phyloP scores from a whole-genome alignment of 2,797 vertebrate genomes.

The Scolopax bukidnonensis region DNA sequence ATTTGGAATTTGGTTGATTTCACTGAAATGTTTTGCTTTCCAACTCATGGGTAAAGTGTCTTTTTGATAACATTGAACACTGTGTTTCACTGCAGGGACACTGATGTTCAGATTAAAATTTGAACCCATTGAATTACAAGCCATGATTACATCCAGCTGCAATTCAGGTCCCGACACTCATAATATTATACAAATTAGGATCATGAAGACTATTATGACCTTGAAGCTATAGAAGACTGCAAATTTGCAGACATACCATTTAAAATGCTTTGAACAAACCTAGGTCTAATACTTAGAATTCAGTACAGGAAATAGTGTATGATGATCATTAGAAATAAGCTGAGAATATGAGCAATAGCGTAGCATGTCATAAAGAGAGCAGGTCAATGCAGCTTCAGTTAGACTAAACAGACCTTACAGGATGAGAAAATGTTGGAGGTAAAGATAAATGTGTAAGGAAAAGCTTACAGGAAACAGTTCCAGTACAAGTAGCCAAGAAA shows the following conservation, averaged over 20 bases:
- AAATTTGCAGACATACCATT: conserved; percentile 33
- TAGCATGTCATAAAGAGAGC: background rate
- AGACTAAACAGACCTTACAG: conserved; percentile 5
- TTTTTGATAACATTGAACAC: background rate
- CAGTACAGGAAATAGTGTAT: conserved; percentile 13
- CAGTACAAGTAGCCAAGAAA: background rate
- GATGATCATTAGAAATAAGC: conserved; percentile 30
- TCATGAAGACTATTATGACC: conserved; percentile 45
- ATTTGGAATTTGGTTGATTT: background rate
- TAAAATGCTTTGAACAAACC: conserved; percentile 50
- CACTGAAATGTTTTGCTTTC: background rate
- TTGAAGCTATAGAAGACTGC: conserved; percentile 44
- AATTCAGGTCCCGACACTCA: conserved; percentile 22
- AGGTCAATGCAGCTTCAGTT: conserved; percentile 5
- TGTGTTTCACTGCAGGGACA: background rate
- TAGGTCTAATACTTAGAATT: conserved; percentile 45
- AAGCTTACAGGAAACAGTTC: background rate
- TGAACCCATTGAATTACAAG: conserved; percentile 30
- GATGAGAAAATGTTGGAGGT: background rate
- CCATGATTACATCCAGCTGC: background rate
- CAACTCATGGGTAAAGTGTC: background rate
- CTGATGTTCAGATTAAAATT: conserved; percentile 24
- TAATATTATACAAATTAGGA: conserved; percentile 45
- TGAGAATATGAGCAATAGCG: background rate
- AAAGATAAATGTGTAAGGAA: background rate